A percentile compares a stretch with the other conserved stretches of the same genome.
Evolutionary conservation across 2,888 invertebrate species (phyloP).

Genomic region (Nesidiocoris tenuis): DNA sequence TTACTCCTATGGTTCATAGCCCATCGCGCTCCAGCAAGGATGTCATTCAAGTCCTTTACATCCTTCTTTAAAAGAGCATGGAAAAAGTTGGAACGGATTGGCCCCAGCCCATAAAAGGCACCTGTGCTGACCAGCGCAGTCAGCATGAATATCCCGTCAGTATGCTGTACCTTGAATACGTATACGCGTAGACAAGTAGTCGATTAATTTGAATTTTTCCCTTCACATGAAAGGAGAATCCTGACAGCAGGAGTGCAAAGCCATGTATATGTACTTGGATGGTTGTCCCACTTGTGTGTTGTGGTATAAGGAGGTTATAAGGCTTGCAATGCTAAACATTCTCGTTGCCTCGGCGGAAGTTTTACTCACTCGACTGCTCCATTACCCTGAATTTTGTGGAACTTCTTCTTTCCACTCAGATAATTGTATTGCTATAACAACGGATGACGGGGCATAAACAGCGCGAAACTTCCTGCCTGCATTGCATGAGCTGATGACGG

Average conservation of each 20-base stretch:
- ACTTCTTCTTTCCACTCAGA: background rate
- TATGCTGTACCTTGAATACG: too few relatives aligned
- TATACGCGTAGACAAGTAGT: too few relatives aligned
- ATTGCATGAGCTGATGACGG: background rate
- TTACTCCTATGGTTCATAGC: too few relatives aligned
- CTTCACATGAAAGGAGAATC: too few relatives aligned
- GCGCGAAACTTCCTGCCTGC: background rate
- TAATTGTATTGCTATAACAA: background rate
- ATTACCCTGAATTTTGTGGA: background rate
- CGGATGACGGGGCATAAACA: background rate
- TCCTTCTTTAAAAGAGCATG: too few relatives aligned
- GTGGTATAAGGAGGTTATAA: background rate
- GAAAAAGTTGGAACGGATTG: too few relatives aligned
- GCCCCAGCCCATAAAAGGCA: too few relatives aligned
- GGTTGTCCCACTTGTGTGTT: background rate
- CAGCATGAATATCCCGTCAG: too few relatives aligned
- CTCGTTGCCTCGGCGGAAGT: background rate
- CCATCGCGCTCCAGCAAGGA: too few relatives aligned
- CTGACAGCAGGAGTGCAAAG: background rate
- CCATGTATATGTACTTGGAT: background rate
- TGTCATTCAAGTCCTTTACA: too few relatives aligned
- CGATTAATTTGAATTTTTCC: too few relatives aligned
- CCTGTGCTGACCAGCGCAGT: too few relatives aligned
- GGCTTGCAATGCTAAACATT: background rate
- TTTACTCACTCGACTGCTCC: background rate